Evolutionary conservation across 1,140 invertebrate species (phyloP), one percentile per base, ranked within the genome.

Genomic region (Himalopsyche phryganea): DNA sequence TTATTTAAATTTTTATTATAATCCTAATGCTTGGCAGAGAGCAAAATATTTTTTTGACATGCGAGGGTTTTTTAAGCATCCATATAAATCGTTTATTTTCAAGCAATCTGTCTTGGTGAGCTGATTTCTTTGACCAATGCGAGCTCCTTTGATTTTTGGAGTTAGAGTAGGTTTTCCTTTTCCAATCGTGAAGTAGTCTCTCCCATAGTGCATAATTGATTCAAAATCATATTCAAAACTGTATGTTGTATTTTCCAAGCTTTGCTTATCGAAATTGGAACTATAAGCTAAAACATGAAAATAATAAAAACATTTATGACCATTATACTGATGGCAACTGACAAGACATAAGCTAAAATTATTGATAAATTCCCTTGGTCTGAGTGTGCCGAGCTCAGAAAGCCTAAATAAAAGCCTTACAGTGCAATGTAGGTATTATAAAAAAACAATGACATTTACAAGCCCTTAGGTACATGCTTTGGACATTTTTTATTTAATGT

Each of bases 151-250:
- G 56, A 76, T 69, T 66, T 83, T 80, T 0, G 85, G 74, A 13
- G 83, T 82, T 49, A 88, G 81, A 0, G 86, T 85, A 1, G 83
- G 80, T 62, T 80, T 81, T 71, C 73, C 67, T 77, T 78, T 38
- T 65, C 71, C 61, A 73, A 75, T 65, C 78, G 83, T 38, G 67
- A 72, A 84, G 69, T 76, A 82, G 66, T 79, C 75, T 53, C 74
- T 77, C 2, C 86, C 86, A 64, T 88, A 88, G 67, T 88, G 86
- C 86, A 88, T 88, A 33, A 88, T 85, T 28, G 84, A 86, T 49
- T 85, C 80, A 65, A 84, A 88, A 66, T 88, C 86, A 63, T 88
- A 88, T 58, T 85, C 83, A 68, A 82, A 85, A 48, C 72, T 77
- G 62, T 81, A 81, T 0, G 82, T 81, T 15, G 82, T 84, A 65